Base-by-base conservation (phyloP, 2,113 vertebrate species). In the Taurulus bubalis region DNA sequence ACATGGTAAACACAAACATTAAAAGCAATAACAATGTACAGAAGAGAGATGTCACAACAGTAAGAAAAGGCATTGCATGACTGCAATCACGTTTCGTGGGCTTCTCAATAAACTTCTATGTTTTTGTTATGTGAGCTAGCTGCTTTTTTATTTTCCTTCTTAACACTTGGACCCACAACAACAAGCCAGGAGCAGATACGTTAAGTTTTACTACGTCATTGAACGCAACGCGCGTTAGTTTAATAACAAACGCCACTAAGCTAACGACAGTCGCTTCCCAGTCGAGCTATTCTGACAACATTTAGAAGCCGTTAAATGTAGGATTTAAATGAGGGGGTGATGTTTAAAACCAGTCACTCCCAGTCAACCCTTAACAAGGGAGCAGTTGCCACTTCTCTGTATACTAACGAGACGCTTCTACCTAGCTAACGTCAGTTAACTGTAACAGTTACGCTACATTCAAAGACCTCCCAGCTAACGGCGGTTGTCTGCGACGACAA, bases 181-280 rank as follows among this genome's bases (percentile, higher is more conserved):
- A 24, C 53, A 26, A 2, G 12, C 53, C 8, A 10, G 53, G 11
- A 56, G 12, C n/a, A 26, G 24, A 2, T 24, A 22, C 9, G 6
- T 18, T 49, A 16, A 18, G 45, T 49, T 47, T 6, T 47, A 47
- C 1, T 11, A 28, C 8, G 26, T 55, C 34, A n/a, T 45, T 47
- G 32, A 55, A 47, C 20, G 8, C 40, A 42, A 42, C 40, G 11
- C 40, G 40, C 40, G 40, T 18, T 73, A 38, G 8, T 81, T 75
- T 56, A 69, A 40, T 30, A 64, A 67, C 66, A 80, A 47, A 45
- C 68, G 63, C 26, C 62, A 65, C 63, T 14, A 78, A 75, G 40
- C 34, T 7, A 76, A 82, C 79, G 53, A 42, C 2, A 11, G 40
- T 6, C 26, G 53, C 24, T 6, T 51, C 84, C 49, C 75, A 12